These are phyloP conservation scores for Mayetiola destructor DNA, from an alignment of 2,888 invertebrate species.

Conservation along the genomic window DNA sequence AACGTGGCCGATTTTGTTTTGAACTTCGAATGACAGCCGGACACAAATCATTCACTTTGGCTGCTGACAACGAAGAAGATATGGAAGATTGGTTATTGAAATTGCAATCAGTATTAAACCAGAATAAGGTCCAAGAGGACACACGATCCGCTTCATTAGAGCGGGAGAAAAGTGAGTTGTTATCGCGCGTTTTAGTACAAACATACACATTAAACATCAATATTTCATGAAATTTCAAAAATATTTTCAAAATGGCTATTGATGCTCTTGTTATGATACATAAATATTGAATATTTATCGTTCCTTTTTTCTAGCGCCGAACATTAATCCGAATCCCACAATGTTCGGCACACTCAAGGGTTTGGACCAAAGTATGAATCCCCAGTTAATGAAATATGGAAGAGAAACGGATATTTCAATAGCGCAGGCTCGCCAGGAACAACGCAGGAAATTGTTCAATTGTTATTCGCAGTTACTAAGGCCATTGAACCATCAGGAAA, in stretches of 20 bases:
- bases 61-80: conserved; percentile 74
- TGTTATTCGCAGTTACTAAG: conserved; percentile 40
- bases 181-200: too few species aligned
- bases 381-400: conserved; percentile 77
- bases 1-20: conserved; percentile 73
- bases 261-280: neutral
- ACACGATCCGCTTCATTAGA: conserved; percentile 55
- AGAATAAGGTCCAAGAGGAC: conserved; percentile 64
- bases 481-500: conserved; percentile 35
- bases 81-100: conserved; percentile 69
- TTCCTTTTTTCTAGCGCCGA: conserved; percentile 29
- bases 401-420: conserved; percentile 81
- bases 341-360: conserved; percentile 74
- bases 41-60: conserved; percentile 72
- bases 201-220: too few species aligned
- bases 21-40: conserved; percentile 76
- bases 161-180: conserved; percentile 26
- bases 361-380: conserved; percentile 83
- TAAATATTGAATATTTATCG: neutral
- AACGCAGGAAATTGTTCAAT: conserved; percentile 62
- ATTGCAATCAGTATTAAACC: conserved; percentile 68
- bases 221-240: too few species aligned
- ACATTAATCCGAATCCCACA: conserved; percentile 43
- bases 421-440: conserved; percentile 63
- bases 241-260: neutral